Conservation (phyloP, 2,888 invertebrate genomes). For the Escarpia spicata region DNA sequence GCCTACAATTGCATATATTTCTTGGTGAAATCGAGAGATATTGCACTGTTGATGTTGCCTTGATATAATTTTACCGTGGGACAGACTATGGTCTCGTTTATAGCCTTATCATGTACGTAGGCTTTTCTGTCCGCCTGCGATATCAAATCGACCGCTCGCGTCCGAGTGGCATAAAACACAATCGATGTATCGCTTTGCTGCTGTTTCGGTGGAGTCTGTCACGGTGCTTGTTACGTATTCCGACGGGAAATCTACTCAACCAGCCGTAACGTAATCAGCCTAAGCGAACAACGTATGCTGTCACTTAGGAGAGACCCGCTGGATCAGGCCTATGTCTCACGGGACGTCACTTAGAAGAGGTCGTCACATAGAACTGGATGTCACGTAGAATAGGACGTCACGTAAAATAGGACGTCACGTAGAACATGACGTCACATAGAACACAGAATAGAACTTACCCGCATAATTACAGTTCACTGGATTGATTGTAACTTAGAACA, state of each 20-base stretch:
- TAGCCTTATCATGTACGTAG: background rate
- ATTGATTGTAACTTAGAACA: background rate
- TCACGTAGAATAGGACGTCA: background rate
- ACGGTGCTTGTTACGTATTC: background rate
- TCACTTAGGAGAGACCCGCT: background rate
- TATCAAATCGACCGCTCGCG: background rate
- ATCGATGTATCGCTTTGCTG: background rate
- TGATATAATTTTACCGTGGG: background rate
- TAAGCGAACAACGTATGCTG: background rate
- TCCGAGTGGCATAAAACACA: background rate
- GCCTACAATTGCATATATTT: background rate
- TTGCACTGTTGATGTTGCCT: background rate
- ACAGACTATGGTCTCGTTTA: background rate
- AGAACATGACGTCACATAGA: background rate
- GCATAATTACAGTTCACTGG: background rate
- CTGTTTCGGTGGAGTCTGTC: background rate
- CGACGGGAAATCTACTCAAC: background rate
- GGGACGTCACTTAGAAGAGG: background rate
- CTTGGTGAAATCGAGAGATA: background rate
- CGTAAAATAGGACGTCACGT: background rate
- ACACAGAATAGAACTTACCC: background rate
- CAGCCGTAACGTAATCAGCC: background rate
- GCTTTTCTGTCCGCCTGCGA: background rate
- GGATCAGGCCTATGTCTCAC: background rate
- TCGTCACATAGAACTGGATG: background rate